Evolutionary conservation across 2,797 vertebrate species (phyloP).

Genomic region (Neopelma chrysocephalum): DNA sequence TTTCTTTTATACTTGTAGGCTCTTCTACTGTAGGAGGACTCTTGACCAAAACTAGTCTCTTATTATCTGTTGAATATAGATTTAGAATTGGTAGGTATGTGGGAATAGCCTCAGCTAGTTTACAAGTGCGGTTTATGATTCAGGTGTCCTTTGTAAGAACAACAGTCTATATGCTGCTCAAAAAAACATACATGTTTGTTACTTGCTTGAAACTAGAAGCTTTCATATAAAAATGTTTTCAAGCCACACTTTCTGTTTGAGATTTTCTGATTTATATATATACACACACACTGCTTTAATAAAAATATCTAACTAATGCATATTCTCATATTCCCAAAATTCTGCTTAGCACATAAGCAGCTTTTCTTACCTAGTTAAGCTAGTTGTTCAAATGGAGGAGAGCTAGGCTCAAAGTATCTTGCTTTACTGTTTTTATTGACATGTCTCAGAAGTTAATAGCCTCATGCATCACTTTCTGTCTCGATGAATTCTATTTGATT

Average conservation of each 20-base stretch:
- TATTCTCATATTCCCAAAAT: slow-evolving; percentile 6
- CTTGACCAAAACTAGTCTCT: not conserved
- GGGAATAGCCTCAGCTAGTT: slow-evolving; percentile 31
- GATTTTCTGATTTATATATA: not conserved
- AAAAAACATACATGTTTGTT: not conserved
- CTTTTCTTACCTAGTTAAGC: slow-evolving; percentile 7
- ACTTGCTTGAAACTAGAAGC: slow-evolving; percentile 19
- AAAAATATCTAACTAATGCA: not conserved
- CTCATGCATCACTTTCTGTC: not conserved
- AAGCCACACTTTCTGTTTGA: slow-evolving; percentile 21
- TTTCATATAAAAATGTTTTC: slow-evolving; percentile 19
- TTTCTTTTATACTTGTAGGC: not conserved
- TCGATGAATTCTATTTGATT: not conserved
- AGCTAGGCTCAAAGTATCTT: not conserved
- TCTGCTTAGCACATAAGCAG: slow-evolving; percentile 11
- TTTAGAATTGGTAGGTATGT: slow-evolving; percentile 8
- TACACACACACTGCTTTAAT: not conserved
- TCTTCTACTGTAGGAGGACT: not conserved
- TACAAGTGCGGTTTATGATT: not conserved
- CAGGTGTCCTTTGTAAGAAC: not conserved
- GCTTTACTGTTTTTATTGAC: not conserved
- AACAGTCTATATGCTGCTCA: not conserved
- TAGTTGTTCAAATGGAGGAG: not conserved
- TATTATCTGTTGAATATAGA: slow-evolving; percentile 39
- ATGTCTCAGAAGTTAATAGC: not conserved